These are phyloP conservation scores for Monoplex corrugatus DNA, from an alignment of 2,888 invertebrate species.

Conservation along the genomic window DNA sequence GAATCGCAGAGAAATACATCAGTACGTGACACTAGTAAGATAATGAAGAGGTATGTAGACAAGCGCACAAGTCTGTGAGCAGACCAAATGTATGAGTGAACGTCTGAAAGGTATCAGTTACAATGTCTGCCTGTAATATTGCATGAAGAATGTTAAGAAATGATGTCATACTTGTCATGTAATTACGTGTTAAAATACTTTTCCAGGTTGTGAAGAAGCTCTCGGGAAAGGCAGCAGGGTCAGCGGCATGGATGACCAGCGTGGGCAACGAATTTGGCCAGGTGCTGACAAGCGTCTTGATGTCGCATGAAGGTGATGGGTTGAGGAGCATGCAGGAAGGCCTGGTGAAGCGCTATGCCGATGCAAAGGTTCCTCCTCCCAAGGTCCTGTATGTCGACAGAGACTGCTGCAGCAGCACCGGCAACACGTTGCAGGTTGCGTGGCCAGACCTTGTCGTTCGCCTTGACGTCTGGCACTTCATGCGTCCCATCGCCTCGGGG, in stretches of 20 bases:
- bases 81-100: too few relatives aligned
- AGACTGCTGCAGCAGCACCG: constrained; percentile 59
- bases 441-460: constrained; percentile 54
- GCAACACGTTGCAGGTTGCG: neutral
- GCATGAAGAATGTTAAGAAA: too few relatives aligned
- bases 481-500: constrained; percentile 57
- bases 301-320: constrained; percentile 56
- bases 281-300: constrained; percentile 59
- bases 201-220: neutral
- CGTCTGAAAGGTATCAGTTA: too few relatives aligned
- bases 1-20: too few relatives aligned
- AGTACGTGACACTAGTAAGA: too few relatives aligned
- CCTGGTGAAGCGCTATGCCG: constrained; percentile 56
- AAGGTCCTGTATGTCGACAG: constrained; percentile 61
- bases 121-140: too few relatives aligned
- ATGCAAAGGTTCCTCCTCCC: constrained; percentile 56
- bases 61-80: too few relatives aligned
- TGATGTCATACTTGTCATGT: too few relatives aligned
- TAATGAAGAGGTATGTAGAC: too few relatives aligned
- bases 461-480: constrained; percentile 65
- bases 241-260: constrained; percentile 41
- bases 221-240: neutral
- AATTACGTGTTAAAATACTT: too few relatives aligned
- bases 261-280: constrained; percentile 45
- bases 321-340: constrained; percentile 59